Base-by-base conservation (phyloP, 2,888 invertebrate genomes). In the Nasonia oneida region DNA sequence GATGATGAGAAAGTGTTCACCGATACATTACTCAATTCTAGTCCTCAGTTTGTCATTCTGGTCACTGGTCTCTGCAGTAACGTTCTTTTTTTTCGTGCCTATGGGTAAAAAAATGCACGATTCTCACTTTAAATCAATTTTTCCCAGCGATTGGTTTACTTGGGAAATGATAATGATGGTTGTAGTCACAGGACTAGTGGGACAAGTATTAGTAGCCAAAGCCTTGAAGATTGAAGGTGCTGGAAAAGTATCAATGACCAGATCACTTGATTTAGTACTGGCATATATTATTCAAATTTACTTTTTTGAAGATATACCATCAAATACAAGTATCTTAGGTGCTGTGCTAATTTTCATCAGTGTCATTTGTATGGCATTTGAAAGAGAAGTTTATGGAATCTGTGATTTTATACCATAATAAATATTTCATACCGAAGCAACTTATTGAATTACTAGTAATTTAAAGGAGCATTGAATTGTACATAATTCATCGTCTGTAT, bases 141-240 rank as follows among this genome's bases (percentile, higher is more conserved):
- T 92, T 67, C 93, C 93, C 0, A 88, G 76, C 4, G 92, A 92
- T 67, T 91, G 89, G 90, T 85, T 88, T 37, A 91, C 92, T 29
- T 93, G 93, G 93, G 85, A 88, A 3, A 86, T 92, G 81, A 92
- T 93, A 70, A 10, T 90, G 12, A 87, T 91, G 12, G 91, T 94
- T 2, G 93, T 93, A 1, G 53, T 91, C 0, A 93, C 93, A 23
- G 94, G 94, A n/a, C 89, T 94, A 1, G 89, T 90, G 3, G 94
- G 94, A 3, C 94, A 94, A 90, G 90, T 94, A 57, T 88, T 94
- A 5, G 93, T 94, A 8, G 93, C 94, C 1, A 93, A 93, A 50
- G 94, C 94, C 0, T 90, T 94, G 37, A 91, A 93, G 86, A 92
- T 94, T 84, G 94, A 94, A 89, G 93, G 94, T 1, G 94, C 94